Evolutionary conservation across 2,113 vertebrate genomes (phyloP).

Genomic region (Phrynocephalus versicolor): DNA sequence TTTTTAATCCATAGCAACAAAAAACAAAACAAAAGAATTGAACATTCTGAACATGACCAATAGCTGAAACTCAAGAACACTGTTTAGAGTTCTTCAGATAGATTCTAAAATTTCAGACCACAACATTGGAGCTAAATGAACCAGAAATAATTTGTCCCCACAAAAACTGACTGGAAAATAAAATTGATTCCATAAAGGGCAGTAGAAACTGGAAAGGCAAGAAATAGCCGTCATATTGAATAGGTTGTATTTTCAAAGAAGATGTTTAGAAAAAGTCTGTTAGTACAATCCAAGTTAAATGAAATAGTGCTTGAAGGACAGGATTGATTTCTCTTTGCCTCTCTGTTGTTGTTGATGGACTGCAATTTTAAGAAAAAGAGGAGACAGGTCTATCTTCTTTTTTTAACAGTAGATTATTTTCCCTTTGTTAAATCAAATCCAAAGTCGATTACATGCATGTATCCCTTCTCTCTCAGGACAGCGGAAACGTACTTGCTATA

Average conservation of each 20-base stretch:
- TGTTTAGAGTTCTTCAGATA: too few species aligned
- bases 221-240: constrained; percentile 11
- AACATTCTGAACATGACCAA: too few species aligned
- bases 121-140: background rate
- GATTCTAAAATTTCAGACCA: constrained; percentile 32
- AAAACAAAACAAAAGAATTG: too few species aligned
- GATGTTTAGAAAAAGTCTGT: background rate
- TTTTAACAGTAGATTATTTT: background rate
- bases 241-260: background rate
- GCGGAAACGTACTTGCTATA: background rate
- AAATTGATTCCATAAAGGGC: background rate
- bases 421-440: background rate
- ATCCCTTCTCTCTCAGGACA: accelerated
- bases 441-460: background rate
- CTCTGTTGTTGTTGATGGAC: background rate
- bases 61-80: too few species aligned
- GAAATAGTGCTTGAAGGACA: background rate
- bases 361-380: background rate
- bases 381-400: constrained; percentile 4
- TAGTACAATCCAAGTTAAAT: background rate
- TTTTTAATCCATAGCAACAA: too few species aligned
- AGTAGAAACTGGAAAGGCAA: constrained; percentile 21
- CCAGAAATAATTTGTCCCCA: background rate
- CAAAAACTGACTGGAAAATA: background rate
- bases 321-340: background rate